A percentile compares a stretch with the other conserved stretches of the same genome.
phyloP scores from a whole-genome alignment of 37 sponge, comb jelly and placozoan genomes.

The Beroe forskalii region DNA sequence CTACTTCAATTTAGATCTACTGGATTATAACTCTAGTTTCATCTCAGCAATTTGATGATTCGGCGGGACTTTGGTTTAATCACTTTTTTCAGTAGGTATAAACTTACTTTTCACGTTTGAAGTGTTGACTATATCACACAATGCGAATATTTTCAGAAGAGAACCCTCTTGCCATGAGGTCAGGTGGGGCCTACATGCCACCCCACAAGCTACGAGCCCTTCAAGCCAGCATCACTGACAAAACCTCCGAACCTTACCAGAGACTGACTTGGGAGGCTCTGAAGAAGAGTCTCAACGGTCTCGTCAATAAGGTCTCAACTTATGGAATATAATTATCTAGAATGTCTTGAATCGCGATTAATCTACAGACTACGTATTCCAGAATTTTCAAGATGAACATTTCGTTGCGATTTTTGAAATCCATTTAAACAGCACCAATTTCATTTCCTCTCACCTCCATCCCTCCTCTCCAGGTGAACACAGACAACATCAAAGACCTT shows the following conservation, averaged over 20 bases:
- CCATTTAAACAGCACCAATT: no score
- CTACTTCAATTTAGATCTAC: no score
- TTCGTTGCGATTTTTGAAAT: no score
- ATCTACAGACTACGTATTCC: background rate
- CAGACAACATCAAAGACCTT: slow-evolving; percentile 84
- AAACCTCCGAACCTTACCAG: slow-evolving; percentile 88
- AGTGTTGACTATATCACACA: no score
- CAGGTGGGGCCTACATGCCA: slow-evolving; percentile 95
- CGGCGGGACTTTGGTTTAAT: no score
- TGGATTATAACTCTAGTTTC: no score
- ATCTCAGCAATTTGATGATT: no score
- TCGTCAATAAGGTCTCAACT: slow-evolving; percentile 97
- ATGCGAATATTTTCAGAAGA: slow-evolving; percentile 64
- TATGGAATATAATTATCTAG: no score
- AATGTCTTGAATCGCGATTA: background rate
- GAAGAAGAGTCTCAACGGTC: slow-evolving; percentile 96
- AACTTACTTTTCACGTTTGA: no score
- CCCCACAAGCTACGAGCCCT: slow-evolving; percentile 90
- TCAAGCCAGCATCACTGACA: slow-evolving; percentile 89
- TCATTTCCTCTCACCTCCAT: no score
- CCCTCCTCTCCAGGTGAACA: slow-evolving; percentile 92
- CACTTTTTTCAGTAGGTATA: no score
- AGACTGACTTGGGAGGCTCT: slow-evolving; percentile 92
- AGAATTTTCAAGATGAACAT: no score
- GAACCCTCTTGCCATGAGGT: slow-evolving; percentile 5